Conservation (phyloP, 2,888 invertebrate genomes). For the Smittia aterrima region DNA sequence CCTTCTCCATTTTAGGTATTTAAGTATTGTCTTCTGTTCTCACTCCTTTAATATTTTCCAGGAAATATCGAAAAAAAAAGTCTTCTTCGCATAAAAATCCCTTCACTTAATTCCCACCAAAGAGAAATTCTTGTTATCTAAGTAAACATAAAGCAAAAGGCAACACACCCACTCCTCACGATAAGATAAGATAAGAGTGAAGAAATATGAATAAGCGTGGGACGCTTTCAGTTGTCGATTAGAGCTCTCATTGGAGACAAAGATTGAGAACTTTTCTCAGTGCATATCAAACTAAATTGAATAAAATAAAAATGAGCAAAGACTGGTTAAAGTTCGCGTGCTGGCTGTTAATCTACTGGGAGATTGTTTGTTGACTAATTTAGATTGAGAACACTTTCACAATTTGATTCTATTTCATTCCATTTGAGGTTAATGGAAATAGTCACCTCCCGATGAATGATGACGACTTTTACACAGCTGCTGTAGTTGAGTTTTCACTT, state of each 20-base stretch:
- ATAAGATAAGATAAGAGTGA: background rate
- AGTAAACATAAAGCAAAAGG: background rate
- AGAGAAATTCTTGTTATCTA: too few species aligned
- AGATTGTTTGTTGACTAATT: background rate
- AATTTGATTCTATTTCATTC: background rate
- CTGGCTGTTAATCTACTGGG: constrained; percentile 8
- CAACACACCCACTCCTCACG: background rate
- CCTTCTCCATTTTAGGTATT: too few species aligned
- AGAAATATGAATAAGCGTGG: background rate
- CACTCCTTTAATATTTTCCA: too few species aligned
- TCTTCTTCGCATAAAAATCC: too few species aligned
- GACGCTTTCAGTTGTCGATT: background rate
- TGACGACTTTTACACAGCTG: constrained; percentile 33
- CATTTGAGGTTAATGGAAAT: constrained; percentile 20
- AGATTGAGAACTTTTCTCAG: background rate
- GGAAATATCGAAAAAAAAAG: too few species aligned
- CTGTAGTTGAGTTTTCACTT: constrained; percentile 29
- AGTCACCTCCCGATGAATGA: background rate
- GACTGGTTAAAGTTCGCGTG: background rate
- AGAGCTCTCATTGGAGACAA: background rate
- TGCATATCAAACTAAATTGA: background rate
- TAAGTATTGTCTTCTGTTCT: too few species aligned
- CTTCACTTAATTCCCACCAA: too few species aligned
- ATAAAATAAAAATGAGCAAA: constrained; percentile 14
- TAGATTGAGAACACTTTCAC: background rate